Evolutionary conservation across 2,888 invertebrate species (phyloP), one percentile per base, ranked within the genome.

Genomic region (Strigamia crassipes): DNA sequence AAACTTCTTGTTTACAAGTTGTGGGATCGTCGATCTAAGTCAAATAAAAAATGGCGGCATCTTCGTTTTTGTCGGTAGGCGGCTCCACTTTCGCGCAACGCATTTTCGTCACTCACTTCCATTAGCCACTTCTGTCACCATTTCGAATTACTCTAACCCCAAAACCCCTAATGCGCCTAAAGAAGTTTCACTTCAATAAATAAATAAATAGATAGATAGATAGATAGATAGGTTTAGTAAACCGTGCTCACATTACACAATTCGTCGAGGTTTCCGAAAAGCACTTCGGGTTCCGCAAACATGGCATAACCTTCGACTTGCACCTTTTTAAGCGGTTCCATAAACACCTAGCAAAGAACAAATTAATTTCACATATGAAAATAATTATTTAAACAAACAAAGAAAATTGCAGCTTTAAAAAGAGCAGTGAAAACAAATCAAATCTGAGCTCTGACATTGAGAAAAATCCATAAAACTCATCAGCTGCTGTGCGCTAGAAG

Each of bases 231-330:
- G 10, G 2, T n/a, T 51, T 51, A n/a, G 3, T n/a, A 51, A n/a
- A n/a, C 51, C 10, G 3, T 83, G 88, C 89, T 88, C 86, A 90
- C 90, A 85, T 90, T 89, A 84, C 91, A 91, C 1, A 91, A 87
- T 85, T 91, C 91, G 85, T 91, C 91, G 84, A 91, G 86, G 85
- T 91, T 91, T 18, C 91, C 91, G 86, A 92, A 91, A 8, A 91
- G 88, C 51, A 91, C 89, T 85, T 90, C 90, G 3, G 91, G 91
- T 85, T 92, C 91, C 10, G 91, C 91, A 85, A 90, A 91, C 90
- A 92, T 90, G 13, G 91, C 89, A 85, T 89, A 90, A 13, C 91
- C 91, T 85, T 92, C 91, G 12, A 92, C 91, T 86, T 92, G 91
- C 42, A 91, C 89, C 85, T 90, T 90, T 87, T 92, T 92, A 85